These are phyloP conservation scores for Tyrophagus putrescentiae DNA, from an alignment of 1,140 invertebrate genomes.

Conservation along the genomic window DNA sequence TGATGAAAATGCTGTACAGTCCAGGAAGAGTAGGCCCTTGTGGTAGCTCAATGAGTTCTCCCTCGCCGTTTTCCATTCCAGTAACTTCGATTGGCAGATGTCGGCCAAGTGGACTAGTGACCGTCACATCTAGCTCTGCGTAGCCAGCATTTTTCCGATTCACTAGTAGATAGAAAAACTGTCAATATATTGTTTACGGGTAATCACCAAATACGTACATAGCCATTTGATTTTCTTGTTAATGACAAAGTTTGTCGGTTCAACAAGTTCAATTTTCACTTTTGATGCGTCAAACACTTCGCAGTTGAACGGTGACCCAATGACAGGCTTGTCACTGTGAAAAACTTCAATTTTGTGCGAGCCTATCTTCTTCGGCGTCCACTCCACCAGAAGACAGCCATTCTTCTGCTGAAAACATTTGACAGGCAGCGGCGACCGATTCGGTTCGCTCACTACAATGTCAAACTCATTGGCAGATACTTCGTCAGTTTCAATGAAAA, in stretches of 20 bases:
- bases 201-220: conserved; percentile 39
- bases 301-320: conserved; percentile 89
- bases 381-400: conserved; percentile 77
- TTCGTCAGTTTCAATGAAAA: conserved; percentile 73
- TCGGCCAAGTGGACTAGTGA: conserved; percentile 72
- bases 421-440: conserved; percentile 67
- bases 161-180: conserved; percentile 40
- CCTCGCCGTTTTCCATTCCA: conserved; percentile 50
- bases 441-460: conserved; percentile 45
- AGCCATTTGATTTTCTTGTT: conserved; percentile 69
- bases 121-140: conserved; percentile 72
- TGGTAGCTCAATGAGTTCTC: conserved; percentile 64
- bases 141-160: conserved; percentile 69
- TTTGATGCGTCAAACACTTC: conserved; percentile 81
- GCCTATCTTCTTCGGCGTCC: conserved; percentile 56
- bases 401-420: conserved; percentile 89
- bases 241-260: conserved; percentile 58
- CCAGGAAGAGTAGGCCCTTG: conserved; percentile 70
- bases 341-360: conserved; percentile 69
- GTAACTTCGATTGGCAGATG: conserved; percentile 64
- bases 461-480: conserved; percentile 59
- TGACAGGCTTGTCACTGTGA: conserved; percentile 71
- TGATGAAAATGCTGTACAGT: conserved; percentile 70
- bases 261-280: conserved; percentile 46
- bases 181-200: background rate